Evolutionary conservation across 92 coral and sea anemone genomes (phyloP), one percentile per base, ranked within the genome.

Genomic region (Virgularia gustaviana): DNA sequence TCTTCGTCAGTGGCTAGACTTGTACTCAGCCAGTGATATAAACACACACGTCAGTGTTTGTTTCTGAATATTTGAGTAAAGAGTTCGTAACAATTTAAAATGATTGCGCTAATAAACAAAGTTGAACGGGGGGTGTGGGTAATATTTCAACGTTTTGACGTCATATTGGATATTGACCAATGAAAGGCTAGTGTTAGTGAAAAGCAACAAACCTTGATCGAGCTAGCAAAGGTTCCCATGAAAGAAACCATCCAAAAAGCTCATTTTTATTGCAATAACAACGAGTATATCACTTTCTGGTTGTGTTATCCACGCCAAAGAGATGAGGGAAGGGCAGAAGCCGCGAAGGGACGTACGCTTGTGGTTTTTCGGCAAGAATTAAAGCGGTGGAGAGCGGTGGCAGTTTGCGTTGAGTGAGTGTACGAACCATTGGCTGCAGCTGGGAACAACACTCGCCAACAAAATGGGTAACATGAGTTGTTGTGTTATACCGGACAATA

Each of bases 401-500:
- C 20, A 36, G 52, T 12, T 38, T 43, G 73, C 16, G 31, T 47
- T 64, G 72, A 43, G 41, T 36, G 72, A 43, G 72, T 23, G 72
- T 41, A 41, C 55, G 72, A 65, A 25, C 36, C 34, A n/a, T n/a
- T n/a, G n/a, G n/a, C n/a, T n/a, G n/a, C n/a, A n/a, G n/a, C n/a
- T n/a, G n/a, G n/a, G n/a, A n/a, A n/a, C n/a, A n/a, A n/a, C n/a
- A n/a, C n/a, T n/a, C n/a, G n/a, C 67, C 24, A 37, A 35, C 44
- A 63, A 6, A 34, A 91, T 91, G 98, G 97, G 97, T 43, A 92
- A 92, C 82, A 91, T 89, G 49, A 91, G 86, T 6, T 92, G 98
- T 54, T 92, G 98, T 80, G 90, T 92, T 44, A 71, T 90, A 72
- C 98, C 96, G 55, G 86, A 82, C 25, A 90, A 88, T 31, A 81